Percentiles rank a stretch among this genome's conserved stretches.
Conservation (phyloP, 1,140 invertebrate species). For the Epicauta chinensis region DNA sequence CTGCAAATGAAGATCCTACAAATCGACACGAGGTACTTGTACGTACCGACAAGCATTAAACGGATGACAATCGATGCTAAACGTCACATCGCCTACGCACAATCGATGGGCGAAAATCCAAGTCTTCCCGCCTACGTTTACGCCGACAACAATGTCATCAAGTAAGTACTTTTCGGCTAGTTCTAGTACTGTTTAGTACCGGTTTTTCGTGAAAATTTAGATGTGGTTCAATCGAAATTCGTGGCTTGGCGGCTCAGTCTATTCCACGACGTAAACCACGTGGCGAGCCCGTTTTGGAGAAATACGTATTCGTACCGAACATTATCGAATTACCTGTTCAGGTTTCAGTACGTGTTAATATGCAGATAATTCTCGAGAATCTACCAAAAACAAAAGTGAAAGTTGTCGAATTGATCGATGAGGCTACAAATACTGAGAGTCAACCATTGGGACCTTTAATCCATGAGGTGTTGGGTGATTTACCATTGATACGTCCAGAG, state of each 20-base stretch:
- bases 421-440: constrained; percentile 41
- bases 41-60: constrained; percentile 78
- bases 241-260: constrained; percentile 70
- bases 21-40: constrained; percentile 64
- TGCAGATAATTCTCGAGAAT: constrained; percentile 78
- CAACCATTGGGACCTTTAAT: constrained; percentile 50
- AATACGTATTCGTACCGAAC: constrained; percentile 71
- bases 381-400: constrained; percentile 60
- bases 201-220: constrained; percentile 46
- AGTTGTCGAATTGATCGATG: constrained; percentile 57
- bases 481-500: constrained; percentile 54
- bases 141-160: background rate
- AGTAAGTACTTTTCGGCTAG: background rate
- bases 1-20: constrained; percentile 78
- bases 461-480: constrained; percentile 50
- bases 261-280: constrained; percentile 62
- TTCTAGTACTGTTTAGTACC: constrained; percentile 9
- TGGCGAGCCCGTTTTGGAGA: constrained; percentile 63
- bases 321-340: constrained; percentile 38
- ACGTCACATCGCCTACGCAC: constrained; percentile 51
- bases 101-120: constrained; percentile 22
- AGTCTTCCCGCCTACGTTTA: constrained; percentile 6
- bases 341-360: constrained; percentile 47
- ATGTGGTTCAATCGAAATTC: constrained; percentile 77
- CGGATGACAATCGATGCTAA: constrained; percentile 72